Base-by-base conservation (phyloP, 2,888 invertebrate genomes). In the Agonum fuliginosum region DNA sequence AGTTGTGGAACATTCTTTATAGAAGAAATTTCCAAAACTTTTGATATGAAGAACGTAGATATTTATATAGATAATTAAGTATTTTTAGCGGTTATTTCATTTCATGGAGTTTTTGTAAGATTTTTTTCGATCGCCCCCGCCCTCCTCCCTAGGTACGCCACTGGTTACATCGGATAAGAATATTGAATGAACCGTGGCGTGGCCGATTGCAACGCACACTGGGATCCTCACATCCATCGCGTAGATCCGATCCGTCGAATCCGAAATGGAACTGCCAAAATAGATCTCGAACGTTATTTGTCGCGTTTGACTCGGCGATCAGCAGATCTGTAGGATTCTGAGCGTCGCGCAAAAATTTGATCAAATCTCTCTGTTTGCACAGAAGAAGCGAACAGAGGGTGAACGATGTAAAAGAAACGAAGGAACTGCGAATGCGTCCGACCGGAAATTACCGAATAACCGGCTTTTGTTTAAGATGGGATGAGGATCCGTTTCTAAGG, bases 271-370 rank as follows among this genome's bases (percentile, higher is more conserved):
- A 77, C 70, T 77, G 77, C 77, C 77, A 77, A 54, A 34, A 54
- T 69, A 77, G 77, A 77, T 70, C 77, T 69, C 17, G 41, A 41
- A 54, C 41, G 77, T 77, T 77, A 77, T 77, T 77, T 77, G 77
- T 77, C 77, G 70, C 70, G 51, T 48, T 76, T 67, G 75, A 76
- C 67, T 76, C 74, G 37, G 6, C 22, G 72, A 69, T 69, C 72
- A 72, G 51, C 19, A 20, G 34, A 72, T 69, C 72, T 30, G 17
- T 1, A 62, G 58, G 58, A 62, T 62, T 62, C 6, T n/a, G 20
- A 17, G 27, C 67, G 67, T 67, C 41, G 37, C 41, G 17, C 20
- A 8, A 37, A 67, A 67, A 67, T 67, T 67, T 67, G 37, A 67
- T 67, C 67, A 67, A 67, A 67, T 67, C 67, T 62, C 34, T 62